Conservation (phyloP, 2,888 invertebrate genomes). For the Antheraea assamensis region DNA sequence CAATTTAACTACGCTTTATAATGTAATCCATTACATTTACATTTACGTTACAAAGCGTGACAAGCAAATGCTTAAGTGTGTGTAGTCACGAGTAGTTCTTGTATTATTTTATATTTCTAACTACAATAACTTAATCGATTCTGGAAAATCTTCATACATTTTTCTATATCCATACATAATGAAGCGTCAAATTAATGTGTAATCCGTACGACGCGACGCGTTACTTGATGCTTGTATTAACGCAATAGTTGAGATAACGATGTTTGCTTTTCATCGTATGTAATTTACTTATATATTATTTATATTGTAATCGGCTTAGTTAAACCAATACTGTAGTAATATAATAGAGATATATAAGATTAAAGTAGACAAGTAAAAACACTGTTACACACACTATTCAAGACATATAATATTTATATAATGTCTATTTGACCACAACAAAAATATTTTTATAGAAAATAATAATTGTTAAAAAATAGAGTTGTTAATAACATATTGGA, state of each 20-base stretch:
- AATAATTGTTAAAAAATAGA: no score
- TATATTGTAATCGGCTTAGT: no score
- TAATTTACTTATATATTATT: constrained; percentile 37
- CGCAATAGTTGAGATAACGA: constrained; percentile 43
- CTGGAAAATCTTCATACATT: neutral
- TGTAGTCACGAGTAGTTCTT: no score
- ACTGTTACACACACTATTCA: no score
- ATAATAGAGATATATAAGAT: neutral
- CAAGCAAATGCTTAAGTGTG: no score
- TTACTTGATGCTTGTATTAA: constrained; percentile 41
- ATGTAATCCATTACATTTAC: no score
- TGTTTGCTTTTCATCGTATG: constrained; percentile 46
- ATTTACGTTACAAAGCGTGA: no score
- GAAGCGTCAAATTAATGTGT: constrained; percentile 24
- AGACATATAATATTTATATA: no score
- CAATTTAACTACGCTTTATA: no score
- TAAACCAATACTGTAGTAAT: neutral
- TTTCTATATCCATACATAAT: constrained; percentile 18
- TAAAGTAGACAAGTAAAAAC: neutral
- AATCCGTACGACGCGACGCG: constrained; percentile 22
- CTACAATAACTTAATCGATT: neutral
- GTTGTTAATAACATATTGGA: no score
- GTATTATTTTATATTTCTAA: neutral
- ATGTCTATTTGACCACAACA: no score
- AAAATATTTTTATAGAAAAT: no score